Evolutionary conservation across 2,113 vertebrate genomes (phyloP).

Genomic region (Pterocles orientalis): DNA sequence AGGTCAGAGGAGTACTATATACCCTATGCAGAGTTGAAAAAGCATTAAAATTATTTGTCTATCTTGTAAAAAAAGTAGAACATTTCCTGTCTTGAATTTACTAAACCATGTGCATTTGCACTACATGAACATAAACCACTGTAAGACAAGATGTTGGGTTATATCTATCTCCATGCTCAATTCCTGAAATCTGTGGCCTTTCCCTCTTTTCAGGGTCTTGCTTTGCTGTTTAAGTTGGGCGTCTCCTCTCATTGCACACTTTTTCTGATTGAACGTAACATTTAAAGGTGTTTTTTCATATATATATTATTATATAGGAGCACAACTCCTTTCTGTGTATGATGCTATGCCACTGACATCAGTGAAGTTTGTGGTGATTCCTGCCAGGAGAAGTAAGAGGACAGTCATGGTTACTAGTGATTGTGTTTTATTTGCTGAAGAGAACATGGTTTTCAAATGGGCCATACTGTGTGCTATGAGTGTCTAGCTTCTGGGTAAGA

Average conservation of each 20-base stretch:
- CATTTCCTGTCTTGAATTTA: neutral
- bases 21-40: neutral
- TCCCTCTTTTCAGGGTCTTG: neutral
- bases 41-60: neutral
- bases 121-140: neutral
- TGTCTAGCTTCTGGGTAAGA: neutral
- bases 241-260: neutral
- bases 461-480: neutral
- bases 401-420: neutral
- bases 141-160: neutral
- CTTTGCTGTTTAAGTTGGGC: too few relatives aligned
- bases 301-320: neutral
- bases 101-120: neutral
- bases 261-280: neutral
- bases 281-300: neutral
- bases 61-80: neutral
- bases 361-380: neutral
- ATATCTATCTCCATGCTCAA: accelerated
- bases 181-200: neutral
- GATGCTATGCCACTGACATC: accelerated
- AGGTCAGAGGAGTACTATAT: neutral
- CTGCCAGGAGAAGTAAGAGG: neutral
- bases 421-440: neutral
- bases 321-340: neutral
- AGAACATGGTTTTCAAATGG: neutral